Base-by-base conservation (phyloP, 2,113 vertebrate genomes). In the Zeus faber region DNA sequence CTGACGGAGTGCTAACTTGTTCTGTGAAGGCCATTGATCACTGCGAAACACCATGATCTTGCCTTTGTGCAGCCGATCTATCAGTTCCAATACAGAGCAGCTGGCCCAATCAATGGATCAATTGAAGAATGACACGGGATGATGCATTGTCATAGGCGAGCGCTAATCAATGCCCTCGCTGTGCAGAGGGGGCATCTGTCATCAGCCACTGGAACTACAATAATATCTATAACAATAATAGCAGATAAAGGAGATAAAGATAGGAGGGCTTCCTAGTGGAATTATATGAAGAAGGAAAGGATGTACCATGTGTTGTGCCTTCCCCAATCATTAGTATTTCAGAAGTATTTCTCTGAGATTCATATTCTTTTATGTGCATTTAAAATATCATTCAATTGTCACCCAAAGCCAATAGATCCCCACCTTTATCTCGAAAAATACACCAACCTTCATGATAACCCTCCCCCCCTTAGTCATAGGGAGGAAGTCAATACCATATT, bases 41-140 rank as follows among this genome's bases (percentile, higher is more conserved):
- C 37, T 54, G 14, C 46, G 26, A 51, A 26, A 26, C 41, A 56
- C 50, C 43, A 65, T 62, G 58, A 65, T 76, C 63, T 68, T 41
- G 68, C 58, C 72, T 73, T 73, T 74, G 65, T 54, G 62, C 66
- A 79, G 70, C 66, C 81, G 77, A 74, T 73, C 57, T 61, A 60
- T 55, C 33, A 59, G 39, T 52, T 45, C 66, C 49, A 67, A 39
- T 31, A 69, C 54, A 62, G 68, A 70, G 62, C 79, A 81, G 76
- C 73, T 87, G 81, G 31, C 49, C 68, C 46, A 67, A 81, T 88
- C 84, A 78, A 85, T 87, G 53, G 66, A 88, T 87, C 87, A 85
- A 85, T 86, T 6, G 58, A 48, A 59, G 73, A 74, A 70, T 80
- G 82, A 71, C 81, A 85, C 48, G 80, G 76, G 85, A 80, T 75